Conservation (phyloP, 2,113 vertebrate genomes). For the Lepus europaeus region DNA sequence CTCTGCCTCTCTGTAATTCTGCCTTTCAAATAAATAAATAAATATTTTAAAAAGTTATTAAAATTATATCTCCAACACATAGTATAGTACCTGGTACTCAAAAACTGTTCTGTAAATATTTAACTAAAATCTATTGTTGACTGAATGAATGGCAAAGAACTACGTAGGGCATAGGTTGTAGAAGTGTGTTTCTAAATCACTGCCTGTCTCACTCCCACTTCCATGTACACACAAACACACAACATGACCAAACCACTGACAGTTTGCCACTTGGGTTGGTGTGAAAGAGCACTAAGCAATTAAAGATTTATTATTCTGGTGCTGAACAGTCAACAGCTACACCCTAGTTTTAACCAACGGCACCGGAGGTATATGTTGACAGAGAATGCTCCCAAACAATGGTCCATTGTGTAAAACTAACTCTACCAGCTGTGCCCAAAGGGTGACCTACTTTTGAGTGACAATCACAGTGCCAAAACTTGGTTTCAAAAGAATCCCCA, state of each 20-base stretch:
- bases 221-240: background rate
- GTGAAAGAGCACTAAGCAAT: background rate
- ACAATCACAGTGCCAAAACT: background rate
- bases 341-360: slow-evolving; percentile 5
- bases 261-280: background rate
- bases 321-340: background rate
- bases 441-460: slow-evolving; percentile 1
- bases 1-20: no score
- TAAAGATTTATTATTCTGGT: background rate
- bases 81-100: background rate
- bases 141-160: background rate
- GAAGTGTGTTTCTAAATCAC: background rate
- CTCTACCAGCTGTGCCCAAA: background rate
- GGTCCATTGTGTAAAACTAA: slow-evolving; percentile 27
- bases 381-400: slow-evolving; percentile 30
- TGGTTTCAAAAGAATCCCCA: slow-evolving; percentile 17
- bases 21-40: no score
- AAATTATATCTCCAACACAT: background rate
- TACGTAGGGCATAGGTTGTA: background rate
- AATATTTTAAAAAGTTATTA: background rate
- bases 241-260: background rate
- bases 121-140: background rate
- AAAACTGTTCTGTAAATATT: background rate
- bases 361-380: background rate
- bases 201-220: background rate